These are phyloP conservation scores for Petroica traversi DNA, from an alignment of 2,113 vertebrate species.

Conservation along the genomic window DNA sequence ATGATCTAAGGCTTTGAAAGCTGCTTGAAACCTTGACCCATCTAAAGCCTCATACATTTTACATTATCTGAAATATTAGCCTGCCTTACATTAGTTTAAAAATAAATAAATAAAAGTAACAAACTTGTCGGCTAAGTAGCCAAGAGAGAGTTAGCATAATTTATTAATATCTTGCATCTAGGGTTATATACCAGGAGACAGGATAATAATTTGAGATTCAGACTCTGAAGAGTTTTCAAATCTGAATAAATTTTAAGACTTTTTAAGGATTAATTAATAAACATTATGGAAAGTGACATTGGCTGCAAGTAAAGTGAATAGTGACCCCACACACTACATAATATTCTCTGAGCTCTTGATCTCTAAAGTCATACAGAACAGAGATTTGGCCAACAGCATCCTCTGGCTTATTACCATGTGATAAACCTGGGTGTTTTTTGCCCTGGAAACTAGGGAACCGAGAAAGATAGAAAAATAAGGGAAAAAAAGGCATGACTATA, in stretches of 20 bases:
- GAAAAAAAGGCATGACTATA: background rate
- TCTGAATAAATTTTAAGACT: background rate
- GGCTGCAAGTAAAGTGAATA: background rate
- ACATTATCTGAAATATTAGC: background rate
- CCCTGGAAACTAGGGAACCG: background rate
- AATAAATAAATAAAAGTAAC: background rate
- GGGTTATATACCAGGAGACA: background rate
- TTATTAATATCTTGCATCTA: background rate
- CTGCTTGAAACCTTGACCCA: background rate
- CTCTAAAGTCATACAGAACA: background rate
- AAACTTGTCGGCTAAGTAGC: background rate
- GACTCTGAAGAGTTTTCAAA: background rate
- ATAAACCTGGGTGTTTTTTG: background rate
- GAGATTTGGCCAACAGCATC: background rate
- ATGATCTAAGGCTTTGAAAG: background rate
- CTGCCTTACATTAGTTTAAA: background rate
- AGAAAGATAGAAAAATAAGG: background rate
- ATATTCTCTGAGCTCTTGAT: background rate
- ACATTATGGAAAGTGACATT: background rate
- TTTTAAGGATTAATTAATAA: background rate
- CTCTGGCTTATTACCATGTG: background rate
- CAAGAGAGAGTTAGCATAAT: background rate
- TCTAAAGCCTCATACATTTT: background rate
- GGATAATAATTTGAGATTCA: background rate
- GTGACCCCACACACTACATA: background rate